Evolutionary conservation across 2,797 vertebrate genomes (phyloP).

Genomic region (Epinephelus awoara): DNA sequence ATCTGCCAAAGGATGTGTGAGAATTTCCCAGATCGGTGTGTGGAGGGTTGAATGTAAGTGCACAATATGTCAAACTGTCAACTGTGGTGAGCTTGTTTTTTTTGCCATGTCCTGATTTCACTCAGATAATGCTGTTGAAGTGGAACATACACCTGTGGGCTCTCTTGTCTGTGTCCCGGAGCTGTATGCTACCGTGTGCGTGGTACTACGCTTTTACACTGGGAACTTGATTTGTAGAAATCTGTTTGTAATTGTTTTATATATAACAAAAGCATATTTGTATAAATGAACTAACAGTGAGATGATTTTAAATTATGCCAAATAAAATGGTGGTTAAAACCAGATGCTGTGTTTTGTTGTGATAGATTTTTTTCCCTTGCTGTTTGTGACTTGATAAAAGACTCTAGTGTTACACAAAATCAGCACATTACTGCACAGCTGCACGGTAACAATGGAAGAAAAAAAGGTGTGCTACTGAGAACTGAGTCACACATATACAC

Average conservation of each 20-base stretch:
- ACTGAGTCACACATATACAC: constrained; percentile 31
- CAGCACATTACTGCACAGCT: not conserved
- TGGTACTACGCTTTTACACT: constrained; percentile 93
- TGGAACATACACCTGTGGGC: constrained; percentile 80
- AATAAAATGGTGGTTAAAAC: constrained; percentile 85
- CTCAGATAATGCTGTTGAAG: constrained; percentile 75
- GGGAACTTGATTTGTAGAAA: constrained; percentile 92
- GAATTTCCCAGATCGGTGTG: constrained; percentile 54
- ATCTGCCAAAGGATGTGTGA: constrained; percentile 70
- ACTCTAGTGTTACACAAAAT: not conserved
- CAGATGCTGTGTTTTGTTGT: constrained; percentile 1
- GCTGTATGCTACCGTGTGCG: constrained; percentile 81
- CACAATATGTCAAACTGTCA: constrained; percentile 73
- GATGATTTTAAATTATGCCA: constrained; percentile 91
- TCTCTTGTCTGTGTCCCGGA: constrained; percentile 74
- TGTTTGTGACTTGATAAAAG: not conserved
- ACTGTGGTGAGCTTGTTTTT: constrained; percentile 70
- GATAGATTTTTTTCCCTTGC: not conserved
- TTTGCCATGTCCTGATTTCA: constrained; percentile 72
- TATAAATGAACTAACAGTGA: constrained; percentile 92
- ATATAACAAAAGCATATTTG: constrained; percentile 89
- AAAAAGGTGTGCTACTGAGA: not conserved
- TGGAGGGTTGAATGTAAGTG: constrained; percentile 78
- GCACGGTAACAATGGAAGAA: constrained; percentile 5
- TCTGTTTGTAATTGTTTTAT: constrained; percentile 87